Percentiles rank a stretch among this genome's conserved stretches.
Conservation (phyloP, 1,140 invertebrate species). For the Meteorus sp. region DNA sequence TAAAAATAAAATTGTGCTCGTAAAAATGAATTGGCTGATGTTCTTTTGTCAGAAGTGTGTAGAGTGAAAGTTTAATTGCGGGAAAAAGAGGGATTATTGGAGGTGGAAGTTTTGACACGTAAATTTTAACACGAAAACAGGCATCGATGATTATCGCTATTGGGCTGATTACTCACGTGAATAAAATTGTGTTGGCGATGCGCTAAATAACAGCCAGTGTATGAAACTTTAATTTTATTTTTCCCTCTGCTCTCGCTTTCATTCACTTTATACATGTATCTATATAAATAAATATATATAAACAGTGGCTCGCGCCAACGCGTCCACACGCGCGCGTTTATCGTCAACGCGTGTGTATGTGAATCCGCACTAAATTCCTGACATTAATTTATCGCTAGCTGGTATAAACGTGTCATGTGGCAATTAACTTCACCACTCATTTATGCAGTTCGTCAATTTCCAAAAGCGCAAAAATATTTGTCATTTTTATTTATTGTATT, state of each 20-base stretch:
- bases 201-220: not conserved
- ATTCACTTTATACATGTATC: constrained; percentile 14
- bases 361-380: constrained; percentile 28
- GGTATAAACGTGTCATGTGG: constrained; percentile 44
- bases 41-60: not conserved
- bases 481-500: too few species aligned
- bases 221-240: constrained; percentile 21
- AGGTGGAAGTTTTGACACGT: too few species aligned
- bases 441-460: not conserved
- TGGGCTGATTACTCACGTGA: constrained; percentile 23
- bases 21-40: too few species aligned
- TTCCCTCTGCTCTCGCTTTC: constrained; percentile 6
- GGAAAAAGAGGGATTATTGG: not conserved
- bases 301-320: too few species aligned
- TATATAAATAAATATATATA: too few species aligned
- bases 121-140: constrained; percentile 21
- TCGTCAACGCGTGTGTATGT: too few species aligned
- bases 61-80: not conserved
- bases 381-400: constrained; percentile 43
- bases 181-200: constrained; percentile 15
- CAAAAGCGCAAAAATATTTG: too few species aligned
- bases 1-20: too few species aligned
- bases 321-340: too few species aligned
- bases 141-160: constrained; percentile 27
- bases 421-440: constrained; percentile 38